Evolutionary conservation across 2,113 vertebrate genomes (phyloP), one percentile per base, ranked within the genome.

Genomic region (Manacus vitellinus): DNA sequence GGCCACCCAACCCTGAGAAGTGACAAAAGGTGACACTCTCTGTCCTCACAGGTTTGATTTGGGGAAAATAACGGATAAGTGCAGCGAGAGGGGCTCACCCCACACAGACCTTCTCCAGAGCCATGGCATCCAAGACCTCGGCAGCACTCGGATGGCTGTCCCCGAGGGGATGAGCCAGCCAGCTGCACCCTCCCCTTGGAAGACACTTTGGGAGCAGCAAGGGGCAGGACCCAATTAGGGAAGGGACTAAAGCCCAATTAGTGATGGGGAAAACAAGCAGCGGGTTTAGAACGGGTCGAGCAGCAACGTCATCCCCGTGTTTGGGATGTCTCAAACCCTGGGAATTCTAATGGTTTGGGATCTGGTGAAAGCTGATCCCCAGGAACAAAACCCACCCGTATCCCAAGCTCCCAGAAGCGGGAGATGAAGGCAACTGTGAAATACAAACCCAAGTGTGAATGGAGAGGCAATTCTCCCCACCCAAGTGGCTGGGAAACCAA

Each of bases 11-110:
- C 35, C 8, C 72, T 2, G 18, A 35, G 22, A 44, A 41, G 37
- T 2, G 56, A 65, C 18, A 33, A 20, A 62, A 27, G 16, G 18
- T 2, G 5, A 41, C 30, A 8, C 15, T 21, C 24, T 35, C 51
- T 28, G 37, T 31, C 51, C 51, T 65, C 49, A n/a, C 9, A 19
- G 47, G 31, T 28, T 33, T 20, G 10, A 43, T 52, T 27, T 46
- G 55, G 39, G 30, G 31, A 54, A 54, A 54, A 41, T 24, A 25
- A 30, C 0, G 3, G 35, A 8, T 8, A 16, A 1, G 4, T 10
- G 35, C 41, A 27, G 17, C 23, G 21, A n/a, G 67, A 41, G 16
- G 20, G 37, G 49, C 43, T 81, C 43, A 8, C 20, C 43, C 12
- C 55, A 18, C 25, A 13, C 27, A 43, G 20, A 43, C 11, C 31